These are phyloP conservation scores for Sebastes cheni DNA, from an alignment of 2,797 vertebrate genomes.

Conservation along the genomic window DNA sequence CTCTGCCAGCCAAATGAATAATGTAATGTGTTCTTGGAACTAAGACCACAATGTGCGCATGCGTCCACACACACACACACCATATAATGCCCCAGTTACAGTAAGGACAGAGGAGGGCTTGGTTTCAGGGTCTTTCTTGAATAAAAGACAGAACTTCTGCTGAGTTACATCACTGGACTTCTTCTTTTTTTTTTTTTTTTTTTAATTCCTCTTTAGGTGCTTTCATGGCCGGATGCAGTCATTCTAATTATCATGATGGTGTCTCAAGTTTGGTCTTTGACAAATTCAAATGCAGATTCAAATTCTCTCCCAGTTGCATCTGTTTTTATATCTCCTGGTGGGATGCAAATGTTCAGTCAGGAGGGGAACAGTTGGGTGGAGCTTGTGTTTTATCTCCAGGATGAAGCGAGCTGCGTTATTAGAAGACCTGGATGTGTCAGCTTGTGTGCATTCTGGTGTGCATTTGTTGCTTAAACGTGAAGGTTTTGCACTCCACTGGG, in stretches of 20 bases:
- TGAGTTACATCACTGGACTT: slow-evolving; percentile 22
- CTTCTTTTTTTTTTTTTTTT: background rate
- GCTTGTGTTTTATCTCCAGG: slow-evolving; percentile 41
- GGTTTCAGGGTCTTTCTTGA: slow-evolving; percentile 24
- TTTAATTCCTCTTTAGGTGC: background rate
- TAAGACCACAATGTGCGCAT: slow-evolving; percentile 70
- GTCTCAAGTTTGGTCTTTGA: slow-evolving; percentile 62
- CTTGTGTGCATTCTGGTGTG: background rate
- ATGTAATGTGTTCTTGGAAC: slow-evolving; percentile 81
- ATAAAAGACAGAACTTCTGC: slow-evolving; percentile 32
- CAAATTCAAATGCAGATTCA: slow-evolving; percentile 80
- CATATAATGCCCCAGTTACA: slow-evolving; percentile 70
- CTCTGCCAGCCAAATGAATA: slow-evolving; percentile 81
- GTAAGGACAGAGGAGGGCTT: slow-evolving; percentile 51
- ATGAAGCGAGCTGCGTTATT: slow-evolving; percentile 20
- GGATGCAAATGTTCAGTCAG: slow-evolving; percentile 71
- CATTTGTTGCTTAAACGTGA: background rate
- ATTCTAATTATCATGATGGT: slow-evolving; percentile 34
- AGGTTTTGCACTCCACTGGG: slow-evolving; percentile 12
- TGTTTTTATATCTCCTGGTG: slow-evolving; percentile 71
- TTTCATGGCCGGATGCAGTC: background rate
- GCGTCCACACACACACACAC: slow-evolving; percentile 40
- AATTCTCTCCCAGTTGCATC: slow-evolving; percentile 57
- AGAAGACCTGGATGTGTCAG: slow-evolving; percentile 24
- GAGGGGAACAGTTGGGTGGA: slow-evolving; percentile 52